A percentile compares a stretch with the other conserved stretches of the same genome.
Conservation (phyloP, 30 jellyfish, hydroid and myxozoan genomes). For the Turritopsis rubra region DNA sequence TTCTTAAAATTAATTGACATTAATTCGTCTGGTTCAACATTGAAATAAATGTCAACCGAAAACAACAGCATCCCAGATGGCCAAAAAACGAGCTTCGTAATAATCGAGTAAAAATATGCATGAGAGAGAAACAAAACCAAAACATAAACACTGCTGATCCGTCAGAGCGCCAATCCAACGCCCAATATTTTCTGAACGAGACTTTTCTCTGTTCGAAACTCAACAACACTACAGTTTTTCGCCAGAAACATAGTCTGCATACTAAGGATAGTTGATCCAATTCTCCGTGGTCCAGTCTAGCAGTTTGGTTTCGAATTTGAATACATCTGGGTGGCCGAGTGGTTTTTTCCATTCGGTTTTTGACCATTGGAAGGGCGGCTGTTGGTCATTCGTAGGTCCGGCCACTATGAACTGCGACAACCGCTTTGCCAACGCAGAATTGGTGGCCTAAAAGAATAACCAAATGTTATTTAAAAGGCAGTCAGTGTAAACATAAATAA, state of each 20-base stretch:
- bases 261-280: conserved; percentile 7
- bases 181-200: not conserved
- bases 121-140: not conserved
- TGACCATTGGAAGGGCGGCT: conserved; percentile 91
- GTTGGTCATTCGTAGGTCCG: conserved; percentile 93
- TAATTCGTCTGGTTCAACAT: not conserved
- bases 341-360: conserved; percentile 86
- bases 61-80: too few relatives aligned
- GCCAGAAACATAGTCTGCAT: not conserved
- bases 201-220: too few relatives aligned
- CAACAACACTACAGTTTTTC: not conserved
- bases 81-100: not conserved
- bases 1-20: not conserved
- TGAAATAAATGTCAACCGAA: not conserved
- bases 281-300: conserved; percentile 44
- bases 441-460: conserved; percentile 69
- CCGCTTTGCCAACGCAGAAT: conserved; percentile 51
- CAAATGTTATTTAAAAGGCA: not conserved
- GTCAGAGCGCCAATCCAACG: not conserved
- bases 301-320: conserved; percentile 58
- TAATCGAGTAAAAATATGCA: not conserved
- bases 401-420: conserved; percentile 67
- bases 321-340: conserved; percentile 93
- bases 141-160: not conserved
- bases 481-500: not conserved